Evolutionary conservation across 2,888 invertebrate genomes (phyloP).

Genomic region (Rhamphomyia laevipes): DNA sequence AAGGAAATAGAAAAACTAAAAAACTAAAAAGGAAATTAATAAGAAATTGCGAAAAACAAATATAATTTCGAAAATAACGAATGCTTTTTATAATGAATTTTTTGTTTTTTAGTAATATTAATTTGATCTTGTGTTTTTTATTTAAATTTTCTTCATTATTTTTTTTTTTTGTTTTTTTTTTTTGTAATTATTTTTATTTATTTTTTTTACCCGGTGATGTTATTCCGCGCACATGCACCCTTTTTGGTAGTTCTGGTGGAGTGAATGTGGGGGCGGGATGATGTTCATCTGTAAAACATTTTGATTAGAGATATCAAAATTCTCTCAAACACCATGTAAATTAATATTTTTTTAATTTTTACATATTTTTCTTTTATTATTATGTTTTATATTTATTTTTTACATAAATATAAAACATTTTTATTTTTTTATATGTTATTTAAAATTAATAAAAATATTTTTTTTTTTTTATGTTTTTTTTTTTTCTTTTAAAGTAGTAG

Average conservation of each 20-base stretch:
- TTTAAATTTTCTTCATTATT: too few relatives aligned
- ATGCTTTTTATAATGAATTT: conserved; percentile 24
- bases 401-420: background rate
- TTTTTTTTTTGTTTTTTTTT: conserved; percentile 1
- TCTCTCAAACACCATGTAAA: background rate
- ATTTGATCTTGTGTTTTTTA: too few relatives aligned
- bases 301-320: background rate
- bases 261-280: conserved; percentile 96
- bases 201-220: conserved; percentile 39
- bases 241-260: conserved; percentile 98
- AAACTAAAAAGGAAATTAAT: conserved; percentile 4
- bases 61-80: conserved; percentile 20
- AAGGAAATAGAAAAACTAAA: background rate
- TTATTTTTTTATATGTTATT: background rate
- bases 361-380: conserved; percentile 15
- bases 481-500: background rate
- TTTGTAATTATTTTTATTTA: conserved; percentile 7
- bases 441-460: background rate
- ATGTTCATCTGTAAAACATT: conserved; percentile 70
- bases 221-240: conserved; percentile 93
- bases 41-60: conserved; percentile 19
- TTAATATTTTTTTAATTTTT: background rate
- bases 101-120: background rate
- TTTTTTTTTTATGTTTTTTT: background rate
- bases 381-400: conserved; percentile 17